A percentile compares a stretch with the other conserved stretches of the same genome.
These are phyloP conservation scores for Maylandia zebra DNA, from an alignment of 2,113 vertebrate species.

Conservation along the genomic window DNA sequence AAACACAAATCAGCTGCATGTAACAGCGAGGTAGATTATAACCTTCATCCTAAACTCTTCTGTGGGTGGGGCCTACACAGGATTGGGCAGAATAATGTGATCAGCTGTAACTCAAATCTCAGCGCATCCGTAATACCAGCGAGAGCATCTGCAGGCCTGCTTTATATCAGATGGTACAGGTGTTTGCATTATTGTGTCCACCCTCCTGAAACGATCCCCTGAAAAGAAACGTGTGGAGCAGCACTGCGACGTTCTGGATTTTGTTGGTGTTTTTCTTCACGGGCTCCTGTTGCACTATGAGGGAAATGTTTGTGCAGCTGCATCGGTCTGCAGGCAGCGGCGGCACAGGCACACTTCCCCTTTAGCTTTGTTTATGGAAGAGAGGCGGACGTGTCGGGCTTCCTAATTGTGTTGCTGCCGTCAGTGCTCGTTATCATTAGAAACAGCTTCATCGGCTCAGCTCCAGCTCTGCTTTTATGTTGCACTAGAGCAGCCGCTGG, in stretches of 20 bases:
- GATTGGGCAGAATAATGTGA: neutral
- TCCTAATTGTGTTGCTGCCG: neutral
- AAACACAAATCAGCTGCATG: neutral
- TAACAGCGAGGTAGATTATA: neutral
- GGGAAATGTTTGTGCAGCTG: neutral
- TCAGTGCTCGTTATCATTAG: neutral
- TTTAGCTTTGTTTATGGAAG: neutral
- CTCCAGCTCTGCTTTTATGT: neutral
- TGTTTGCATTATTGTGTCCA: neutral
- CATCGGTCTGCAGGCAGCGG: neutral
- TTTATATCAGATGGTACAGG: neutral
- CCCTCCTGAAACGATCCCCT: neutral
- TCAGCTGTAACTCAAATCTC: neutral
- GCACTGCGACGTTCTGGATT: constrained; percentile 17
- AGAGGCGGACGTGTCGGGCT: neutral
- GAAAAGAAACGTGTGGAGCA: constrained; percentile 1
- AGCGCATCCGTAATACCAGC: neutral
- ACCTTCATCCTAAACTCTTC: neutral
- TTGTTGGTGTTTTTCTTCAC: constrained; percentile 15
- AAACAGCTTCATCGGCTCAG: neutral
- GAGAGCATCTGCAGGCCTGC: neutral
- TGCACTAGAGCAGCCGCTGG: neutral
- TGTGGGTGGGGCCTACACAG: neutral
- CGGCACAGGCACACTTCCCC: neutral
- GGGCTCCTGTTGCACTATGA: neutral